These are phyloP conservation scores for Brachyalestes nurse DNA, from an alignment of 2,797 vertebrate species.

Conservation along the genomic window DNA sequence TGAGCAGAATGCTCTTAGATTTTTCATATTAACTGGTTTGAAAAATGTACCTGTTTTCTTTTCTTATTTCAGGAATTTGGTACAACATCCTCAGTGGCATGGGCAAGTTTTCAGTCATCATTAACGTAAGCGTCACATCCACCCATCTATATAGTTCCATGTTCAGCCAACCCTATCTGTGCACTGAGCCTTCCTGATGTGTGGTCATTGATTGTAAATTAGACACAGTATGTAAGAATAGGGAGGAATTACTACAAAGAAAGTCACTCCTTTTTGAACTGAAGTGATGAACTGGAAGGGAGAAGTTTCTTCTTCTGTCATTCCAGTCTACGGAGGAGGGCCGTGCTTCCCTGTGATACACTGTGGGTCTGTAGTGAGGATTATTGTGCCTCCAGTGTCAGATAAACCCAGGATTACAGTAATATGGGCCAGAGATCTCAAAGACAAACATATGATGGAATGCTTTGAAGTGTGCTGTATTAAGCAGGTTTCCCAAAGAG, in stretches of 20 bases:
- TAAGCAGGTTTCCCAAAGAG: not conserved
- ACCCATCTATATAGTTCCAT: too few relatives aligned
- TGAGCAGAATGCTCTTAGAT: not conserved
- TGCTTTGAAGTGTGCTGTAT: conserved; percentile 20
- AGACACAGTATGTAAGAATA: not conserved
- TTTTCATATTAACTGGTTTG: too few relatives aligned
- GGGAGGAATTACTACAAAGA: not conserved
- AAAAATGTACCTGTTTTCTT: not conserved
- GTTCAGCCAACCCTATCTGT: too few relatives aligned
- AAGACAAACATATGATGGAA: conserved; percentile 22
- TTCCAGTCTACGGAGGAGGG: conserved; percentile 7
- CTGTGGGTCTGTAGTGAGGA: not conserved
- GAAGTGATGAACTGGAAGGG: not conserved
- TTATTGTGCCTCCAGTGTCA: conserved; percentile 3
- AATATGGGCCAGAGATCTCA: conserved; percentile 25
- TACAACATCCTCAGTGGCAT: conserved; percentile 94
- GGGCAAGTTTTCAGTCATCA: conserved; percentile 96
- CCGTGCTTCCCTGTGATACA: not conserved
- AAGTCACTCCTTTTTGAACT: not conserved
- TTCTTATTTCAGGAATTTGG: conserved; percentile 87
- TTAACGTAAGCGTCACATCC: conserved; percentile 87
- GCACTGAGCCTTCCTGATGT: too few relatives aligned
- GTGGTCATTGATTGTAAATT: not conserved
- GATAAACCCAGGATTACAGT: conserved; percentile 9
- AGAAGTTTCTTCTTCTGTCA: not conserved